Percentiles rank a stretch among this genome's conserved stretches.
Evolutionary conservation across 2,113 vertebrate genomes (phyloP).

Genomic region (Elgaria multicarinata): DNA sequence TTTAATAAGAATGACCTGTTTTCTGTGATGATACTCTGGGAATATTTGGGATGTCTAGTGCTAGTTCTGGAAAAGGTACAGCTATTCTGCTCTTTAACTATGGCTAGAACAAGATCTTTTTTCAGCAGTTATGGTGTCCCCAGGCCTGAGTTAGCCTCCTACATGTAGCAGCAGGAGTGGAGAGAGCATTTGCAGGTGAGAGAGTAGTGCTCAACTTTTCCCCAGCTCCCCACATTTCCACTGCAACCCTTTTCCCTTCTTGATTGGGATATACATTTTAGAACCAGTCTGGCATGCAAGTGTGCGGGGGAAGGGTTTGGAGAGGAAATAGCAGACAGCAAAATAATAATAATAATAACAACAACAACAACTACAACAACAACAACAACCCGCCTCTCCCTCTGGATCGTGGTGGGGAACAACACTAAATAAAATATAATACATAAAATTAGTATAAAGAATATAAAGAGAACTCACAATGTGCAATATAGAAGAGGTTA

Average conservation of each 20-base stretch:
- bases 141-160: neutral
- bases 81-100: neutral
- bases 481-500: too few species aligned
- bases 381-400: too few species aligned
- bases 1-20: conserved; percentile 6
- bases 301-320: neutral
- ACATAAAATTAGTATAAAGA: too few species aligned
- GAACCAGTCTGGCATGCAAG: neutral
- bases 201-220: neutral
- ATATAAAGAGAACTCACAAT: too few species aligned
- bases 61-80: neutral
- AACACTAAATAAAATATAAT: too few species aligned
- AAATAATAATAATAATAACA: too few species aligned
- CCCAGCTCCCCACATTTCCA: neutral
- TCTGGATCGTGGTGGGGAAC: too few species aligned
- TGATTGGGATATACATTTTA: neutral
- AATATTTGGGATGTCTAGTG: neutral
- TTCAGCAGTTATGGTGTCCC: too few species aligned
- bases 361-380: too few species aligned
- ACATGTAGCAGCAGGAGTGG: neutral
- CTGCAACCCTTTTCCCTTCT: too few species aligned
- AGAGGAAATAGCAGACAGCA: neutral
- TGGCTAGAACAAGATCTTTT: neutral
- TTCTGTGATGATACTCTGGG: neutral
- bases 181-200: neutral